phyloP scores from a whole-genome alignment of 2,113 vertebrate species.

The Pteropus alecto region DNA sequence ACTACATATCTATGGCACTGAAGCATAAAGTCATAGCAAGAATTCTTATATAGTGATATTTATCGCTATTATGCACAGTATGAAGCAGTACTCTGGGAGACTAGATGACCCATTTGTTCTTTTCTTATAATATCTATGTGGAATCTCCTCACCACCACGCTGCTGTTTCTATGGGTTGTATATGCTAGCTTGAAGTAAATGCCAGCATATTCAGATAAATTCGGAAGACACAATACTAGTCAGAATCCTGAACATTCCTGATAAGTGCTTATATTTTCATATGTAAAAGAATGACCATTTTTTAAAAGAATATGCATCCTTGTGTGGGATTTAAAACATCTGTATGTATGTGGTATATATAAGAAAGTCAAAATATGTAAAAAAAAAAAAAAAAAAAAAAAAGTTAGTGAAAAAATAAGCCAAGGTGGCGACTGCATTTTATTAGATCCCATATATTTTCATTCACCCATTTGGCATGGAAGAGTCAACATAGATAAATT shows the following conservation, averaged over 20 bases:
- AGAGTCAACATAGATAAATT: background rate
- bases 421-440: background rate
- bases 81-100: background rate
- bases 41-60: background rate
- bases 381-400: background rate
- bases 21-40: constrained; percentile 11
- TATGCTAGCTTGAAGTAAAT: background rate
- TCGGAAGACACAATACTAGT: background rate
- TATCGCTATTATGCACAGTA: background rate
- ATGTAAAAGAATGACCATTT: background rate
- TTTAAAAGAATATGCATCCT: background rate
- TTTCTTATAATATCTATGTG: background rate
- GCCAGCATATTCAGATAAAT: background rate
- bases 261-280: background rate
- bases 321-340: background rate
- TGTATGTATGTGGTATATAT: background rate
- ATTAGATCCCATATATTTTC: background rate
- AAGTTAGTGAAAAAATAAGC: background rate
- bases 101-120: background rate
- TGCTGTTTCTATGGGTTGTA: background rate
- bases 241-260: background rate
- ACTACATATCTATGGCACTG: background rate
- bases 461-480: rapidly evolving
- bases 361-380: background rate
- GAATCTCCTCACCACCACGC: background rate